Base-by-base conservation (phyloP, 2,797 vertebrate species). In the Pachyuromys duprasi region DNA sequence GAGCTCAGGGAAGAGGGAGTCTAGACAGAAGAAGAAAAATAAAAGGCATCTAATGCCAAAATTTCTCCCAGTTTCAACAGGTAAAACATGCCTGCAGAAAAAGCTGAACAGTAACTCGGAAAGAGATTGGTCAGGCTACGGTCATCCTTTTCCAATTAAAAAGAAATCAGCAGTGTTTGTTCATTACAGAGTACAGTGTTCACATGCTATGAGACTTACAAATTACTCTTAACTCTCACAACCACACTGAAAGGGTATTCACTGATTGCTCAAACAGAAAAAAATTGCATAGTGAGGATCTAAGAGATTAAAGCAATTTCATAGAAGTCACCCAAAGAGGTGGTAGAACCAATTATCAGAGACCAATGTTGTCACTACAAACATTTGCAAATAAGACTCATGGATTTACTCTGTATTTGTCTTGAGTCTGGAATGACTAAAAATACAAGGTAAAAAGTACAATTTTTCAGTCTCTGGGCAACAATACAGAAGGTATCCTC, bases 31-130 rank as follows among this genome's bases (percentile, higher is more conserved):
- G 45, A 88, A 62, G 4, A 39, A 33, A 20, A 81, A 81, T 49
- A 70, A 76, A 92, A 84, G 20, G 39, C 17, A 78, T 39, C 5
- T 79, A 72, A 20, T 82, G 20, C 9, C 57, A 67, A 62, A 88
- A 57, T 31, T 94, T 31, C 53, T 28, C 42, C 62, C 62, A 95
- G n/a, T 80, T 83, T 78, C 89, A 90, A 20, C 79, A 8, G 36
- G 49, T 72, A 90, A 80, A 82, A 95, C 86, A 94, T 90, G 39
- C 26, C 57, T 86, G 3, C 70, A 91, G 22, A 95, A 33, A 79
- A 95, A 60, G 36, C 3, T 63, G 39, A 94, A 83, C 7, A 42
- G n/a, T 18, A 86, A 87, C 26, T 39, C 91, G 39, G 18, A 94
- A 9, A 81, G 17, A 92, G 60, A 93, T 0, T 70, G 12, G 28